Evolutionary conservation across 2,797 vertebrate genomes (phyloP), one percentile per base, ranked within the genome.

Genomic region (Chloroceryle amazona): DNA sequence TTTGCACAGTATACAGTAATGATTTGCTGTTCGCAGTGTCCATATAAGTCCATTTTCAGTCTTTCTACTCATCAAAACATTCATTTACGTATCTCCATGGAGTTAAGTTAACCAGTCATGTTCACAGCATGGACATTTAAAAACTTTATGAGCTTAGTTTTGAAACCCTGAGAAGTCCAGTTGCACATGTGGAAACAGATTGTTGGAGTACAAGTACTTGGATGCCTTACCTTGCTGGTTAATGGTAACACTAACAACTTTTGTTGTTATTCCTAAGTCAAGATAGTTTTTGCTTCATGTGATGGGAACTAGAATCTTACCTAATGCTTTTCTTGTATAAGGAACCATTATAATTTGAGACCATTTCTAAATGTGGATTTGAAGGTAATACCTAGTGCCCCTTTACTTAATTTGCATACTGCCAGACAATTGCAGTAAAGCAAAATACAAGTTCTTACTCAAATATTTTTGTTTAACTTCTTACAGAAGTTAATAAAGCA

Each of bases 81-180:
- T 80, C 12, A n/a, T 47, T 86, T 54, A 1, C 0, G 2, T 11
- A 6, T 73, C 70, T 58, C 80, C 58, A 2, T 29, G 73, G 46
- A 68, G 49, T 57, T 89, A 16, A 83, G 58, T 94, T 67, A 74
- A 18, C 60, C 57, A 81, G 42, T 46, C 75, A 6, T 61, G 46
- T 86, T 90, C 65, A 54, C 74, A 76, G 80, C 68, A 15, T 75
- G 83, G 70, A 41, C 35, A 4, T 42, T 29, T 81, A 66, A 70
- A 89, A 84, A 85, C 78, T 92, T 81, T 0, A 39, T 73, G 66
- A 94, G 68, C 66, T 90, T 12, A 1, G 37, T 75, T 92, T 17
- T 92, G 74, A 81, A 89, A 68, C 74, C 70, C 63, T 28, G 47
- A 62, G 84, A 80, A 89, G 73, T 62, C 9, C 47, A 65, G 62